These are phyloP conservation scores for Calidris pugnax DNA, from an alignment of 2,113 vertebrate genomes.

Conservation along the genomic window DNA sequence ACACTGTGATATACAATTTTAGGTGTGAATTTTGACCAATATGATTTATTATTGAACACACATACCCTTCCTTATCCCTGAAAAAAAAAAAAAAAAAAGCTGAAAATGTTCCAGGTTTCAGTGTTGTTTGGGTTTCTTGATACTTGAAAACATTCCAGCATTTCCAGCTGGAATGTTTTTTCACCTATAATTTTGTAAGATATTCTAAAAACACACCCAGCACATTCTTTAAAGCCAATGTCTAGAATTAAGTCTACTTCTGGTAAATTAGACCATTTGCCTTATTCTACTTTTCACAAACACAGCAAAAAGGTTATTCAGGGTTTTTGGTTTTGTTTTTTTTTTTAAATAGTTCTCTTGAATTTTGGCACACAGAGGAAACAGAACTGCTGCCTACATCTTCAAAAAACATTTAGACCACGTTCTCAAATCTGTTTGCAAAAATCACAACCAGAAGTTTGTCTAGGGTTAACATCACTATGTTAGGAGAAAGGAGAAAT, in stretches of 20 bases:
- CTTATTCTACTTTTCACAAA: neutral
- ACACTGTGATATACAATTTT: neutral
- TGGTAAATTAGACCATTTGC: neutral
- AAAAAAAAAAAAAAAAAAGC: too few species aligned
- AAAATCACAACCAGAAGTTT: neutral
- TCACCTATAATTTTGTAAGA: neutral
- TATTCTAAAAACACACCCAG: neutral
- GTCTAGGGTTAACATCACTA: neutral
- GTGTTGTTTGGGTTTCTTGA: neutral
- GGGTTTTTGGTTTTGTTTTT: accelerated
- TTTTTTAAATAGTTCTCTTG: neutral
- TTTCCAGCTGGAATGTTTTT: neutral
- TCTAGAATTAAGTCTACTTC: neutral
- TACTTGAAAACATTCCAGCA: neutral
- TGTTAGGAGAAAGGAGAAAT: neutral
- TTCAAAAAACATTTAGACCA: neutral
- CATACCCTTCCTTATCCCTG: accelerated
- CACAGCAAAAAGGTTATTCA: neutral
- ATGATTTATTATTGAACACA: neutral
- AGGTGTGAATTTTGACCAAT: neutral
- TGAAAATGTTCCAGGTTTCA: neutral
- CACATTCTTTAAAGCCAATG: neutral
- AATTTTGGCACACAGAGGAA: neutral
- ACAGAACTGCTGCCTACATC: neutral
- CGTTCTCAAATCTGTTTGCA: neutral